Base-by-base conservation (phyloP, 2,888 invertebrate genomes). In the Lydus trimaculatus region DNA sequence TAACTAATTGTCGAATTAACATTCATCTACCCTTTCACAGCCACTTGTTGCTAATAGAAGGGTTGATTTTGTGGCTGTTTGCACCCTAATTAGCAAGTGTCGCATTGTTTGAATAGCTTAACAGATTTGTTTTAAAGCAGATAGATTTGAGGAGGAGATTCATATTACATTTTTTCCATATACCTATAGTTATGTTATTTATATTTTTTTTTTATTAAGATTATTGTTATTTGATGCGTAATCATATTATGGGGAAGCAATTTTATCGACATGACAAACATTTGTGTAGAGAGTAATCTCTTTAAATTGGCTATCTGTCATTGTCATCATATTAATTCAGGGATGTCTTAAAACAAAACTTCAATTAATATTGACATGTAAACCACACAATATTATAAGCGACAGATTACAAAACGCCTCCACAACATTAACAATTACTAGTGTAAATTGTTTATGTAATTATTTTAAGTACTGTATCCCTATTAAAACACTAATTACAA, bases 401-500 rank as follows among this genome's bases (percentile, higher is more conserved):
- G 70, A 75, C 71, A 70, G 74, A 69, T 72, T 72, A 48, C 20
- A 71, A 71, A 66, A 79, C 83, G 82, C 82, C 82, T 81, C 79
- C 82, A 77, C 77, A 70, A 63, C 67, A 65, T 74, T 75, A 48
- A 79, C 82, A 82, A 81, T 83, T 81, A 81, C 79, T 79, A 79
- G 83, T 83, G 84, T 83, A 83, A 84, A 84, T 83, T 82, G 82
- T 81, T 79, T 77, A 75, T 73, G 81, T 84, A 84, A 85, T 84
- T 85, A 85, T 82, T 84, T 85, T 85, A 85, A 85, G 83, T 84
- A 82, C 82, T 83, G 85, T 85, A 85, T 85, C 85, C 85, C 85
- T 85, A 85, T 85, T 85, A 85, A 84, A 83, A 81, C 80, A 80
- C 83, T 85, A 85, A 85, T 85, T 85, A 83, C 82, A 81, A 81